These are phyloP conservation scores for Protaetia brevitarsis DNA, from an alignment of 1,140 invertebrate genomes.

Conservation along the genomic window DNA sequence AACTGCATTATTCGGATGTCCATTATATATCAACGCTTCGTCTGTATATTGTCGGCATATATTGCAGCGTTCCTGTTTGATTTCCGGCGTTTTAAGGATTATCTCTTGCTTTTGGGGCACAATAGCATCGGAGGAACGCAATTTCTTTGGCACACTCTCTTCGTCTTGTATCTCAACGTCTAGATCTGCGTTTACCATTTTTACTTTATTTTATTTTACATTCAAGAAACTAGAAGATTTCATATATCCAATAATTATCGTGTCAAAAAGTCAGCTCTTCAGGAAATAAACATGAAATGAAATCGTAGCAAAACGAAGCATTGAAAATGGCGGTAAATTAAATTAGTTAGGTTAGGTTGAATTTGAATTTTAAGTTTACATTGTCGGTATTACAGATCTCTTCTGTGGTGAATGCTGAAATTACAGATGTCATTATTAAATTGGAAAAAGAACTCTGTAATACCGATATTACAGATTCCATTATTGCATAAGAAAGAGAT, in stretches of 20 bases:
- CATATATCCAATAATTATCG: no score
- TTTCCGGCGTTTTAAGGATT: background rate
- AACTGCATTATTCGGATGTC: slow-evolving; percentile 69
- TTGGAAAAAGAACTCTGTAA: background rate
- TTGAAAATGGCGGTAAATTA: background rate
- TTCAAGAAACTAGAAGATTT: no score
- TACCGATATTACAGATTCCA: background rate
- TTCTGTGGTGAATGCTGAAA: no score
- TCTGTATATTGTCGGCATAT: slow-evolving; percentile 64
- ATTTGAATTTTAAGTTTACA: background rate
- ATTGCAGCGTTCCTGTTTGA: slow-evolving; percentile 46
- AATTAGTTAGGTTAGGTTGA: background rate
- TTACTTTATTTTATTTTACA: no score
- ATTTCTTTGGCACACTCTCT: slow-evolving; percentile 6
- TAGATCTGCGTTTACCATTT: background rate
- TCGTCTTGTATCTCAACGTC: background rate
- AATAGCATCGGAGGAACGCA: background rate
- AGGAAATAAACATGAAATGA: background rate
- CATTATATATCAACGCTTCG: slow-evolving; percentile 65
- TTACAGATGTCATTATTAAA: background rate
- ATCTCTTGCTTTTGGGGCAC: background rate
- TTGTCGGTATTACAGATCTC: background rate
- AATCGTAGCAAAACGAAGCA: background rate
- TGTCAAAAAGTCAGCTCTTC: no score
- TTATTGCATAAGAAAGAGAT: no score